phyloP scores from a whole-genome alignment of 2,888 invertebrate species.

The Lathronympha strigana region DNA sequence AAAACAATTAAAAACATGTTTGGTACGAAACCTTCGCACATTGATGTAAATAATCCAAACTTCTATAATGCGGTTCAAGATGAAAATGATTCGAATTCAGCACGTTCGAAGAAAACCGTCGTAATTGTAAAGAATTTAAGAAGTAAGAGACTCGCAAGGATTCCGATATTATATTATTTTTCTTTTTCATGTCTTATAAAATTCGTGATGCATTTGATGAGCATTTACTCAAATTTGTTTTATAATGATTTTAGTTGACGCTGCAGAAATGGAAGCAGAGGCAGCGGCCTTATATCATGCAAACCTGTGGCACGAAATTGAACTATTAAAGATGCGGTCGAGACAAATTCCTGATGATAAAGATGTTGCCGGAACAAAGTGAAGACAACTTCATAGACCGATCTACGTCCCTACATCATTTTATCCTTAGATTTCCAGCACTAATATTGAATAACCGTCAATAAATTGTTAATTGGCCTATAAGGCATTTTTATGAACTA shows the following conservation, averaged over 20 bases:
- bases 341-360: constrained; percentile 42
- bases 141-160: constrained; percentile 53
- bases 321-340: constrained; percentile 51
- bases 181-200: no score
- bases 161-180: no score
- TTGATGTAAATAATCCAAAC: constrained; percentile 60
- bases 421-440: no score
- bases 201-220: neutral
- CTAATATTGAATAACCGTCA: no score
- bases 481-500: no score
- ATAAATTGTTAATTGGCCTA: no score
- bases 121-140: constrained; percentile 57
- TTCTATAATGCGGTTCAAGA: constrained; percentile 60
- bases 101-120: constrained; percentile 59
- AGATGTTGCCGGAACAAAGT: neutral
- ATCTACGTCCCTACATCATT: neutral
- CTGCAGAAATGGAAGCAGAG: constrained; percentile 68
- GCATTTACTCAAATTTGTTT: neutral
- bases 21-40: constrained; percentile 43
- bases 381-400: neutral
- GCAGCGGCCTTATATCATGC: constrained; percentile 65
- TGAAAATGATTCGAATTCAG: constrained; percentile 60
- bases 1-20: constrained; percentile 17
- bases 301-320: constrained; percentile 60
- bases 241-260: constrained; percentile 54